Percentiles rank a stretch among this genome's conserved stretches.
phyloP scores from a whole-genome alignment of 2,888 invertebrate species.

The Agapostemon virescens region DNA sequence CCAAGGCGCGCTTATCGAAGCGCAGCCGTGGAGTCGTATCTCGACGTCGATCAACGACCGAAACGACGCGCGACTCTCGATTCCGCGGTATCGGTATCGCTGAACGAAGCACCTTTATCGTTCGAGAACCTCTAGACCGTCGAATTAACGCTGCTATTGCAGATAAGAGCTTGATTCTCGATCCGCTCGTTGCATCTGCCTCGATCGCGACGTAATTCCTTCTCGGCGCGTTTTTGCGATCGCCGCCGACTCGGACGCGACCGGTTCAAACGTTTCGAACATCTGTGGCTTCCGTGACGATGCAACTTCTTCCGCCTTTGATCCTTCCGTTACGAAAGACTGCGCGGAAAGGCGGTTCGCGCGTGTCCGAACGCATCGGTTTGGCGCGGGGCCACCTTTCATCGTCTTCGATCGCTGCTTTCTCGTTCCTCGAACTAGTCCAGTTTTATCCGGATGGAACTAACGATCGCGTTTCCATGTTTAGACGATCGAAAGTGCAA shows the following conservation, averaged over 20 bases:
- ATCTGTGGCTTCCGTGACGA: background rate
- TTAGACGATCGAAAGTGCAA: background rate
- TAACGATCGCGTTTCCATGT: background rate
- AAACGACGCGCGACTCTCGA: constrained; percentile 14
- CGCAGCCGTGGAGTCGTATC: constrained; percentile 12
- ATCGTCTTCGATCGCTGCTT: too few species aligned
- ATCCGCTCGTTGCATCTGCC: constrained; percentile 49
- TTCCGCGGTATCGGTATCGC: constrained; percentile 16
- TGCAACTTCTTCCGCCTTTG: background rate
- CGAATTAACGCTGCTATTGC: constrained; percentile 34
- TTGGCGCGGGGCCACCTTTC: too few species aligned
- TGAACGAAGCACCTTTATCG: background rate
- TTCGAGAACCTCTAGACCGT: background rate
- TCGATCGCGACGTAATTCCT: constrained; percentile 5
- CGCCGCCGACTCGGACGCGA: background rate
- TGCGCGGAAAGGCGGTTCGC: too few species aligned
- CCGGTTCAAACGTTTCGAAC: background rate
- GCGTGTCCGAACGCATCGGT: too few species aligned
- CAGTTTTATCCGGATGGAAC: background rate
- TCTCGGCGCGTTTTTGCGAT: constrained; percentile 8
- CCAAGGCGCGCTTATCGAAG: background rate
- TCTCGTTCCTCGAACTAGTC: too few species aligned
- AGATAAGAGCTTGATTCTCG: constrained; percentile 37
- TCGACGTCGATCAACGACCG: constrained; percentile 8
- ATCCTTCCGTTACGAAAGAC: background rate